Evolutionary conservation across 2,888 invertebrate species (phyloP).

Genomic region (Parnassius smintheus): DNA sequence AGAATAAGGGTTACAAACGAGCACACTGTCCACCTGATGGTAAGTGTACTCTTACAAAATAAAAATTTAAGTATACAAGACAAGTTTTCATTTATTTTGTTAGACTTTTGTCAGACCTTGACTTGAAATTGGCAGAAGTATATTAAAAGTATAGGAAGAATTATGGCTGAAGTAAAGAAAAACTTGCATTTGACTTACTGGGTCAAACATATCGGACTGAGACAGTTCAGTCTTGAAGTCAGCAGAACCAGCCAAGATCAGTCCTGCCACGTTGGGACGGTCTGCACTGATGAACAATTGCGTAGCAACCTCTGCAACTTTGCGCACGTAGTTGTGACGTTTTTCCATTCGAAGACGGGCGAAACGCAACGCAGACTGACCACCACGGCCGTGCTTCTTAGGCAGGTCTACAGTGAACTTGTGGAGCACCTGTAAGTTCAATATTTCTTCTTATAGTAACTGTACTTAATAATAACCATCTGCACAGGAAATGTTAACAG

Average conservation of each 20-base stretch:
- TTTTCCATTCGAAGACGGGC: conserved; percentile 99
- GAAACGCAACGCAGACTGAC: conserved; percentile 99
- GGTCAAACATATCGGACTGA: conserved; percentile 99
- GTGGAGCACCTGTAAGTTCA: conserved; percentile 87
- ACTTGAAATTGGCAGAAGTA: too few species aligned
- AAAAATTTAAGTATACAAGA: too few species aligned
- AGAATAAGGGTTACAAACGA: too few species aligned
- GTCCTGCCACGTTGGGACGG: conserved; percentile 97
- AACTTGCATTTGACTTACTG: conserved; percentile 82
- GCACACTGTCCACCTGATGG: too few species aligned
- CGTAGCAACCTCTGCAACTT: conserved; percentile 92
- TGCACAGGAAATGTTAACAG: too few species aligned
- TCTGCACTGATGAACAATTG: conserved; percentile 98
- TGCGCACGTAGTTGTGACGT: conserved; percentile 99
- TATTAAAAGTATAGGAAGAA: too few species aligned
- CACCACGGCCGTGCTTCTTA: conserved; percentile 99
- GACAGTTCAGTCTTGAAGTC: conserved; percentile 99
- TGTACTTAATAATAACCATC: background rate
- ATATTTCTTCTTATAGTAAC: conserved; percentile 3
- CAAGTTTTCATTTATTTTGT: too few species aligned
- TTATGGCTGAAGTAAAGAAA: too few species aligned
- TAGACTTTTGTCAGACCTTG: too few species aligned
- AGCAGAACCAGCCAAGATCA: conserved; percentile 99
- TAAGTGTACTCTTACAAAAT: too few species aligned
- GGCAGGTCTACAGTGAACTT: conserved; percentile 99